Evolutionary conservation across 2,113 vertebrate genomes (phyloP).

Genomic region (Pluvialis apricaria): DNA sequence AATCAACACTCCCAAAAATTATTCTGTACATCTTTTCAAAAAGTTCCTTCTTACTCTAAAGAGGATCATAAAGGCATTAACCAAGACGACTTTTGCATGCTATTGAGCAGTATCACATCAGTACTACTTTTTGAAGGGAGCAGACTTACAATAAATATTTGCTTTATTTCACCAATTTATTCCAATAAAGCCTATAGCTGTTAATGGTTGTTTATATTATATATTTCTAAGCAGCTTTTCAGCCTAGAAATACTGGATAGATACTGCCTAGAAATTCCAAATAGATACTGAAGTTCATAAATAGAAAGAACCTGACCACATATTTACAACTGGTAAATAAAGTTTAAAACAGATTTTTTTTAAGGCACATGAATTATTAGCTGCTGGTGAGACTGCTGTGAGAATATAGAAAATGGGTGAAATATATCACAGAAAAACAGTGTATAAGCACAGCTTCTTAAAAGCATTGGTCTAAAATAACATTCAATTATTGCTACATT

Average conservation of each 20-base stretch:
- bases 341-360: background rate
- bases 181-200: background rate
- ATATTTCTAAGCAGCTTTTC: background rate
- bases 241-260: background rate
- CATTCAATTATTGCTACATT: slow-evolving; percentile 57
- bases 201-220: background rate
- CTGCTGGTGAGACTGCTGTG: background rate
- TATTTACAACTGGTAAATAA: background rate
- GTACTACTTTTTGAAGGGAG: background rate
- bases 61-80: background rate
- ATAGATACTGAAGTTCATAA: background rate
- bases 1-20: background rate
- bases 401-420: slow-evolving; percentile 23
- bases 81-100: background rate
- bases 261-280: background rate
- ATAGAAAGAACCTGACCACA: background rate
- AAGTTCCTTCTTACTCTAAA: background rate
- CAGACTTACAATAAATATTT: background rate
- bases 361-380: background rate
- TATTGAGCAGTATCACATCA: background rate
- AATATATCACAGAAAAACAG: background rate
- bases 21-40: background rate
- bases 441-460: slow-evolving; percentile 3
- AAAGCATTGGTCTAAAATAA: slow-evolving; percentile 51
- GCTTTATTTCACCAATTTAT: background rate